Evolutionary conservation across 35 echinoderm and acorn worm genomes (phyloP), one percentile per base, ranked within the genome.

Genomic region (Holothuria glaberrima): DNA sequence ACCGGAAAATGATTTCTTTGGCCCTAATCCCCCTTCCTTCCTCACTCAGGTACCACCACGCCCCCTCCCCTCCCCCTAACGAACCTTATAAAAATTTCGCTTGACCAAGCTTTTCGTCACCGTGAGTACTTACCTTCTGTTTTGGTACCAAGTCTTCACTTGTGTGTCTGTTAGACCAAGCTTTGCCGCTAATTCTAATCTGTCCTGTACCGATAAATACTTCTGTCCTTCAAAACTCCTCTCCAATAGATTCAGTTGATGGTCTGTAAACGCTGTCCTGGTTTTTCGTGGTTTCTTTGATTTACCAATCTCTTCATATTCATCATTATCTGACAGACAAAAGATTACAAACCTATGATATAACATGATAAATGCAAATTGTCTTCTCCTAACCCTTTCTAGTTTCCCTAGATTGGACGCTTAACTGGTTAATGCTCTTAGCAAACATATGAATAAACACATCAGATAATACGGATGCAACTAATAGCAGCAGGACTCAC

Each of bases 131-230:
- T 32, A 90, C 88, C 88, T 76, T 65, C 88, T 76, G 73, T 90
- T 90, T 61, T 90, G 88, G 57, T 90, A 90, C 88, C 88, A 90
- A 1, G 88, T 90, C 73, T 90, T 90, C 35, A 90, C 88, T 28
- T 90, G 88, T 9, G 88, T 90, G 88, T 90, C 88, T 12, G 88
- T 79, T 3, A 90, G 72, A 19, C 41, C 67, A 35, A 90, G 88
- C n/a, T 76, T 90, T 0, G 88, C 21, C 5, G 88, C 88, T 80
- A 90, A 44, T 20, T 90, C 88, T 50, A 90, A 35, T 59, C 88
- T 68, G 19, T 90, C 88, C 30, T 90, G 88, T 1, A 90, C 88
- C 12, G 88, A 90, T 34, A 90, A 52, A 48, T 90, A 90, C 24
- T 90, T 90, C 72, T 90, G 88, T 32, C 45, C 19, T 76, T 90